Evolutionary conservation across 2,888 invertebrate species (phyloP).

Genomic region (Minunthozetes semirufus): DNA sequence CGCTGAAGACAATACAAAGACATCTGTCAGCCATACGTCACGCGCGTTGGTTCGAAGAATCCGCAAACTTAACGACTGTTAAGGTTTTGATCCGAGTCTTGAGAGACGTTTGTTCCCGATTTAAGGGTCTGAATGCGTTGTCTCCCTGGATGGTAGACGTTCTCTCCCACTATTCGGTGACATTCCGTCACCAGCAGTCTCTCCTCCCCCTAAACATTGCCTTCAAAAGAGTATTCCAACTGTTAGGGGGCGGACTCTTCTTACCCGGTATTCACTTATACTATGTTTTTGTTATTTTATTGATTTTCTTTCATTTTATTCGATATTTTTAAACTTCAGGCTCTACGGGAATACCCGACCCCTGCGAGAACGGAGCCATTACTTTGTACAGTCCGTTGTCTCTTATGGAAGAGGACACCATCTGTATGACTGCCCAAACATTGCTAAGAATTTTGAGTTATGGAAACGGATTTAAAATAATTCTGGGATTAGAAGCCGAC

Average conservation of each 20-base stretch:
- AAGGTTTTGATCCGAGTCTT: conserved; percentile 87
- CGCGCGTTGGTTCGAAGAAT: conserved; percentile 96
- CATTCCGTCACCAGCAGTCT: conserved; percentile 89
- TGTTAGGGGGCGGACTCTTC: conserved; percentile 87
- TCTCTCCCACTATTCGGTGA: conserved; percentile 87
- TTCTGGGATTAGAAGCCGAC: conserved; percentile 61
- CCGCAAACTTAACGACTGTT: conserved; percentile 82
- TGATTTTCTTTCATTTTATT: too few species aligned
- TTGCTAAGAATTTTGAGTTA: conserved; percentile 80
- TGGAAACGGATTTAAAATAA: conserved; percentile 78
- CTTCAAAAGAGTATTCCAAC: conserved; percentile 75
- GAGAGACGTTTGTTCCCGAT: conserved; percentile 82
- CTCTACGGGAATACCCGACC: conserved; percentile 65
- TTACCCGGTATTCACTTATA: conserved; percentile 63
- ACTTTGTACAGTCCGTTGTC: conserved; percentile 84
- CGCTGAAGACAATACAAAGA: conserved; percentile 67
- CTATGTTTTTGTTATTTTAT: neutral
- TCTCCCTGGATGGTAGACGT: conserved; percentile 96
- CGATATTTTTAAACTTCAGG: conserved; percentile 47
- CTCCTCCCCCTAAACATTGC: conserved; percentile 86
- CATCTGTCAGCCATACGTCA: conserved; percentile 91
- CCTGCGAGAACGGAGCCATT: conserved; percentile 81
- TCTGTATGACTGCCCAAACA: conserved; percentile 90
- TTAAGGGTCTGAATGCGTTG: conserved; percentile 79
- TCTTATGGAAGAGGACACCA: conserved; percentile 76